Percentiles rank a stretch among this genome's conserved stretches.
Evolutionary conservation across 2,113 vertebrate genomes (phyloP).

Genomic region (Alethe castanea): DNA sequence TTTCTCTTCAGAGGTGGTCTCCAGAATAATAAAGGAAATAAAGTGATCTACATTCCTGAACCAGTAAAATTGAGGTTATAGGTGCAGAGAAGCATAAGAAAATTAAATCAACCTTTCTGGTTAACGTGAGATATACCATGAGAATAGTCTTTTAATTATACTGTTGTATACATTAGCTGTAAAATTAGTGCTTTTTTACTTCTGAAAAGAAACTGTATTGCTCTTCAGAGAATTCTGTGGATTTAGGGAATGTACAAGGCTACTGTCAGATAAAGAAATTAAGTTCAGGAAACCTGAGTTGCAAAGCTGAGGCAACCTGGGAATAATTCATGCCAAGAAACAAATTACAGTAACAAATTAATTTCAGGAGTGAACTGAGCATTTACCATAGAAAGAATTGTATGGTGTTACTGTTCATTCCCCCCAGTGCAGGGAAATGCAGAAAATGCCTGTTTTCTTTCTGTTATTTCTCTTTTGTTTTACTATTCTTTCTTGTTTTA

Average conservation of each 20-base stretch:
- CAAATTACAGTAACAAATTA: conserved; percentile 30
- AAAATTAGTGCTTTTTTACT: not conserved
- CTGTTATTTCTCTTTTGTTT: not conserved
- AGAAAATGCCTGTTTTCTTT: not conserved
- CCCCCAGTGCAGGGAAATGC: not conserved
- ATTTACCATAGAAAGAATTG: not conserved
- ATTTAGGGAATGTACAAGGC: not conserved
- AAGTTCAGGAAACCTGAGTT: not conserved
- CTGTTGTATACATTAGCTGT: not conserved
- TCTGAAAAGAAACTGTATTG: not conserved
- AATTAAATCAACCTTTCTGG: not conserved
- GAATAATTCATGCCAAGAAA: conserved; percentile 44
- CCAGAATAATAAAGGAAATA: too few species aligned
- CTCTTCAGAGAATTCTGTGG: not conserved
- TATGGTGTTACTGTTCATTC: not conserved
- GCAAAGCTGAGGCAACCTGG: not conserved
- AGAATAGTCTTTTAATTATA: not conserved
- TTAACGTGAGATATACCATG: not conserved
- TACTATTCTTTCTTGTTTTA: not conserved
- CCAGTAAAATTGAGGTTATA: not conserved
- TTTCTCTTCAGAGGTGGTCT: too few species aligned
- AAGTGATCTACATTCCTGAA: too few species aligned
- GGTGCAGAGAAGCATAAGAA: not conserved
- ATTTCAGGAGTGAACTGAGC: not conserved
- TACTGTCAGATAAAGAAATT: conserved; percentile 25